Evolutionary conservation across 2,797 vertebrate genomes (phyloP), one percentile per base, ranked within the genome.

Genomic region (Lophotriccus pileatus): DNA sequence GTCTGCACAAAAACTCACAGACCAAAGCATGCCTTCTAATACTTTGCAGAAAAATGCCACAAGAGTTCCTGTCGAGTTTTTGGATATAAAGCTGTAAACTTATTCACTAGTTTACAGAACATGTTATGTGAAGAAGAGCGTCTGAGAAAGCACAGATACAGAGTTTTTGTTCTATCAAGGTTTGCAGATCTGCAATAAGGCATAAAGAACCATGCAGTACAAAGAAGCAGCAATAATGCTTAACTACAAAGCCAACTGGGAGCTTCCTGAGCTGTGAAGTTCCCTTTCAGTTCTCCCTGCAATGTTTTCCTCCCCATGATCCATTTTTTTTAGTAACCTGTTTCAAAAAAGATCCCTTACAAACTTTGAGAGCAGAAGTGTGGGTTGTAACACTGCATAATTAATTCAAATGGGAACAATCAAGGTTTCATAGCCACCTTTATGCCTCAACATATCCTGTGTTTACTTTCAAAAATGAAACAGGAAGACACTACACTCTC

Each of bases 161-260:
- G 8, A 34, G 9, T 21, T 49, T 39, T 75, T 64, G 50, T 75
- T 15, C 47, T 37, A 52, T 39, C 18, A 52, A 81, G 25, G 20
- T 46, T 24, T 7, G 34, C 25, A 68, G 60, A 84, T 30, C 56
- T 49, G 39, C 72, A 82, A 44, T 37, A 56, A 76, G 27, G 49
- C 46, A 44, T 10, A 24, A 91, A 74, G n/a, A 72, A 52, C 14
- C 14, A 66, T 0, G 0, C 0, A 46, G 14, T 37, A 62, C 47
- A 67, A 79, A 73, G n/a, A 16, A 64, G 30, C 30, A 83, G 22
- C 9, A 87, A 62, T 12, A 74, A 67, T 10, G 49, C 44, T 70
- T 39, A 84, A 74, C 49, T 9, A 82, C 9, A 37, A 94, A 78
- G 60, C 28, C 28, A 82, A 39, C 5, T 10, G 2, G 10, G 24